Evolutionary conservation across 2,888 invertebrate species (phyloP), one percentile per base, ranked within the genome.

Genomic region (Dilophus febrilis): DNA sequence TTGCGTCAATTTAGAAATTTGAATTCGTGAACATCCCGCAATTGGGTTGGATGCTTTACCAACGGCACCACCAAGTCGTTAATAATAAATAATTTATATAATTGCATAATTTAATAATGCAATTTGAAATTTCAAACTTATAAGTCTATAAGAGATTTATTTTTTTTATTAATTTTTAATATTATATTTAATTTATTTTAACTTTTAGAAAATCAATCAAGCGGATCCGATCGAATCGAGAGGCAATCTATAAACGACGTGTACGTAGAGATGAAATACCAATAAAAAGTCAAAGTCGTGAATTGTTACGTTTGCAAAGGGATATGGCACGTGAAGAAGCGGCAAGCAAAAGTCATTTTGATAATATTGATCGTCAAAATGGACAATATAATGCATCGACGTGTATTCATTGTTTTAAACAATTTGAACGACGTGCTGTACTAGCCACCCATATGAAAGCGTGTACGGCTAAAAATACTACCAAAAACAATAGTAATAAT

Each of bases 381-480:
- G 64, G 67, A 8, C 72, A 72, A 49, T 64, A 68, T 11, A 71
- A 71, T 47, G 53, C 73, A 35, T 61, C 77, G 48, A 53, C 73
- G 68, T 54, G 61, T 46, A 49, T 50, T 16, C 57, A 56, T 74
- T 83, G 83, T 55, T 77, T 76, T 0, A 74, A 77, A 47, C 66
- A 70, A 42, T 82, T 82, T 53, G 81, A 81, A 53, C 67, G 79
- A 1, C 73, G 74, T 46, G 81, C 79, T 11, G 80, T 80, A 3
- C 62, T 82, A 4, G 70, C 72, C 6, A 74, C 80, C 16, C 83
- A 82, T 61, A 68, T 75, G 30, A 71, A 75, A 53, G 74, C 72
- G 40, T 83, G 81, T 56, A 67, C 65, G 22, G 7, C 18, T 14
- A 28, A 14, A 18, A 14, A 4, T 8, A 10, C 5, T 22, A 33